A percentile compares a stretch with the other conserved stretches of the same genome.
These are phyloP conservation scores for Mixornis gularis DNA, from an alignment of 2,113 vertebrate species.

Conservation along the genomic window DNA sequence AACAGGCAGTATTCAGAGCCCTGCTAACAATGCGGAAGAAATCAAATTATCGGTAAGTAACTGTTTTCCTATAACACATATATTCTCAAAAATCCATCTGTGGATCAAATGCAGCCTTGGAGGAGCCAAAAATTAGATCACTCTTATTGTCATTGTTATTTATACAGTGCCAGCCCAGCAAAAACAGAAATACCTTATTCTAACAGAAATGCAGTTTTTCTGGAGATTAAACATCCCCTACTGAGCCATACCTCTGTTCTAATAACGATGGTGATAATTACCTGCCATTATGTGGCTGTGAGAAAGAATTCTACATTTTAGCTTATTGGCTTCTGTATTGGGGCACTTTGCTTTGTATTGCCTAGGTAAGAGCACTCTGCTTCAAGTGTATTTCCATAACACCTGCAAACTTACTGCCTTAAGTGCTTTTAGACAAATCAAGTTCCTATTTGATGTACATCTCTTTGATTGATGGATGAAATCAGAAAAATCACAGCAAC, in stretches of 20 bases:
- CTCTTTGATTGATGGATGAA: not conserved
- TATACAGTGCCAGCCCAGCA: not conserved
- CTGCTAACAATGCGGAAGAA: conserved; percentile 7
- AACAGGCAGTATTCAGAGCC: not conserved
- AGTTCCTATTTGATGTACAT: not conserved
- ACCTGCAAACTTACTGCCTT: not conserved
- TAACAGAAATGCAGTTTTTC: not conserved
- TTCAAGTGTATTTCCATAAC: not conserved
- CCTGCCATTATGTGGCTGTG: not conserved
- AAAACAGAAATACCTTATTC: not conserved
- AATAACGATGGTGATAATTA: not conserved
- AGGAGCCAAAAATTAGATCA: not conserved
- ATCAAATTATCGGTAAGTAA: conserved; percentile 62
- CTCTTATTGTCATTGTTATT: not conserved
- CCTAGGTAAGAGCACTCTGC: not conserved
- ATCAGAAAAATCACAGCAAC: not conserved
- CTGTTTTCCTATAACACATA: not conserved
- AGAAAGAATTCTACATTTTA: not conserved
- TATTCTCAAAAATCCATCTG: not conserved
- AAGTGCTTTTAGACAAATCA: not conserved
- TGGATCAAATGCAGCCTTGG: not conserved
- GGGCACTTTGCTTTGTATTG: not conserved
- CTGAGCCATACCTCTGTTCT: not conserved
- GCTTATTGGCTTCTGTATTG: not conserved
- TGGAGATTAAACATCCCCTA: not conserved